Evolutionary conservation across 2,888 invertebrate genomes (phyloP).

Genomic region (Blastobasis lacticolella): DNA sequence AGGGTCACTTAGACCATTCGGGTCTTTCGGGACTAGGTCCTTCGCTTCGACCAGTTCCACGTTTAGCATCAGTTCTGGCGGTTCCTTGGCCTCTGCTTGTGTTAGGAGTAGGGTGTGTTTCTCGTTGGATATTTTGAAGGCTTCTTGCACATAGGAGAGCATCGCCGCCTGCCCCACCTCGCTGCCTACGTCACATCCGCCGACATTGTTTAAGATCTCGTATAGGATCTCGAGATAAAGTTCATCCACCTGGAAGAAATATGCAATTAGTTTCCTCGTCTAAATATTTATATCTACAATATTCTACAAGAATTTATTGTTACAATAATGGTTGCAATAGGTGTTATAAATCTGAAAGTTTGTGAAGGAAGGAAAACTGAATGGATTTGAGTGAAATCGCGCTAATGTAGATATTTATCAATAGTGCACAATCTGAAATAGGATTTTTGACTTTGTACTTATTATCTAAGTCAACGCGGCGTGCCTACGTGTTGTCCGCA

Average conservation of each 20-base stretch:
- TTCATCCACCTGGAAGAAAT: conserved; percentile 82
- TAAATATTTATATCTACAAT: no score
- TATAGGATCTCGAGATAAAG: conserved; percentile 88
- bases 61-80: conserved; percentile 87
- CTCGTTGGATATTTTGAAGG: conserved; percentile 82
- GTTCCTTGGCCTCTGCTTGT: conserved; percentile 84
- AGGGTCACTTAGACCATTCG: conserved; percentile 96
- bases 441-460: no score
- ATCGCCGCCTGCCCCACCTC: conserved; percentile 81
- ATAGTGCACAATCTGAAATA: no score
- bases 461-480: no score
- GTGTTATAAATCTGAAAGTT: no score
- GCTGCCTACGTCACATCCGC: conserved; percentile 83
- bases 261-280: no score
- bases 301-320: no score
- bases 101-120: conserved; percentile 82
- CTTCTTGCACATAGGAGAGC: conserved; percentile 85
- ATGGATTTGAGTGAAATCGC: no score
- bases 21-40: conserved; percentile 87
- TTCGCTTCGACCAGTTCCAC: conserved; percentile 91
- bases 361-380: no score
- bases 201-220: conserved; percentile 88
- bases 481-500: no score
- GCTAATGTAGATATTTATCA: no score
- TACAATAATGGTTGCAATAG: no score